Base-by-base conservation (phyloP, 1,140 invertebrate species). In the Nomia melanderi region DNA sequence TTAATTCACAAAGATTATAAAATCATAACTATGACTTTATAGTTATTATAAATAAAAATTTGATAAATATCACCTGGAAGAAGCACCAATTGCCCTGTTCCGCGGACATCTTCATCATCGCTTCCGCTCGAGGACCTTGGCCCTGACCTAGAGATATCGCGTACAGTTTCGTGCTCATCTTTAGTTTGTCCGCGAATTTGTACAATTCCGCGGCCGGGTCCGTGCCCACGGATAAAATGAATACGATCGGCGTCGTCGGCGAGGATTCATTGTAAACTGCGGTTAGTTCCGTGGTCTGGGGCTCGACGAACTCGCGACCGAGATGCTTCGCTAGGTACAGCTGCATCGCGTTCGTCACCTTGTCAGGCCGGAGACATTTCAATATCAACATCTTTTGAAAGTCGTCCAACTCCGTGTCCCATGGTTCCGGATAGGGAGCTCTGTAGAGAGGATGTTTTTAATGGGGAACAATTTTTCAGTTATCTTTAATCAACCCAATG, bases 101-200 rank as follows among this genome's bases (percentile, higher is more conserved):
- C 5, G 92, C 83, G 0, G 94, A 95, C 70, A 93, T 89, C 25
- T 93, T 88, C 1, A 96, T 93, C 93, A 95, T 93, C 36, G 92
- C 89, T 83, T 96, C 93, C 0, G 95, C 95, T 67, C 93, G 93
- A 78, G 88, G 95, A 83, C 93, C 94, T 83, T 96, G 96, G 20
- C 95, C 95, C 90, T 96, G 95, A 25, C 96, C 96, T 2, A 96
- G 89, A 0, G 95, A 96, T 77, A 96, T 94, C 0, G 95, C 94
- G 75, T 93, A 92, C 80, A 96, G 92, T 73, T 94, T 93, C 53
- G 93, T 93, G 0, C 79, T 67, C 87, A 95, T 91, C 90, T 93
- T 90, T 87, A 93, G 88, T 80, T 94, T 94, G 50, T 96, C 95
- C 14, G 95, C 95, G 87, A 95, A 94, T 80, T 94, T 94, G 70